phyloP scores from a whole-genome alignment of 1,140 invertebrate genomes.

The Cotesia vestalis region DNA sequence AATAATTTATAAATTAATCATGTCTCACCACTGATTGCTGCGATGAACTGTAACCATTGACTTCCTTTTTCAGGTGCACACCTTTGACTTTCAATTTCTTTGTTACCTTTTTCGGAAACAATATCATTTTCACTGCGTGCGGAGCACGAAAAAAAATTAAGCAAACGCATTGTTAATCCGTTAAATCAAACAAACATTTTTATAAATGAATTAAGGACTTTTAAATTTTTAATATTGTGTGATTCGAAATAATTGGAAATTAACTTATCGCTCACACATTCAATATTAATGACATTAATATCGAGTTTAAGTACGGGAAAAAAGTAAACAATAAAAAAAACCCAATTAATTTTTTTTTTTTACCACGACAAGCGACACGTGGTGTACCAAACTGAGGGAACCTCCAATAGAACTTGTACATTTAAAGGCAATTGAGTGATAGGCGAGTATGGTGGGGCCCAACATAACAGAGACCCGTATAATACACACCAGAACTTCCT shows the following conservation, averaged over 20 bases:
- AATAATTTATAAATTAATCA: neutral
- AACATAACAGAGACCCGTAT: slow-evolving; percentile 13
- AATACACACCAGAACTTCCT: slow-evolving; percentile 25
- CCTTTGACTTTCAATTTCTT: slow-evolving; percentile 38
- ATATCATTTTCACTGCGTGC: slow-evolving; percentile 19
- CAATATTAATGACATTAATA: no score
- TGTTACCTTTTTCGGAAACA: slow-evolving; percentile 22
- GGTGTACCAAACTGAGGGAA: slow-evolving; percentile 42
- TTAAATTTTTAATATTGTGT: no score
- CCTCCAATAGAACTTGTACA: slow-evolving; percentile 31
- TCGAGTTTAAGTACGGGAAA: no score
- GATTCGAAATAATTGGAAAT: no score
- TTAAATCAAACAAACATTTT: neutral
- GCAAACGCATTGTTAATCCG: slow-evolving; percentile 34
- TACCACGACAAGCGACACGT: slow-evolving; percentile 37
- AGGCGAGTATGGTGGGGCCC: slow-evolving; percentile 40
- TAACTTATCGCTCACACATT: no score
- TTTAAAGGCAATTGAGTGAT: slow-evolving; percentile 45
- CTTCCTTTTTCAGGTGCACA: slow-evolving; percentile 27
- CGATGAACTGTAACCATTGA: slow-evolving; percentile 43
- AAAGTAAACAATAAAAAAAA: no score
- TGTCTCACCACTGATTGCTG: slow-evolving; percentile 42
- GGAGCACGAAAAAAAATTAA: slow-evolving; percentile 33
- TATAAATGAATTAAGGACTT: neutral
- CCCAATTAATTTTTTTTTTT: slow-evolving; percentile 5